Evolutionary conservation across 53 echinoderm and acorn worm species (phyloP).

Genomic region (Holothuria scabra): DNA sequence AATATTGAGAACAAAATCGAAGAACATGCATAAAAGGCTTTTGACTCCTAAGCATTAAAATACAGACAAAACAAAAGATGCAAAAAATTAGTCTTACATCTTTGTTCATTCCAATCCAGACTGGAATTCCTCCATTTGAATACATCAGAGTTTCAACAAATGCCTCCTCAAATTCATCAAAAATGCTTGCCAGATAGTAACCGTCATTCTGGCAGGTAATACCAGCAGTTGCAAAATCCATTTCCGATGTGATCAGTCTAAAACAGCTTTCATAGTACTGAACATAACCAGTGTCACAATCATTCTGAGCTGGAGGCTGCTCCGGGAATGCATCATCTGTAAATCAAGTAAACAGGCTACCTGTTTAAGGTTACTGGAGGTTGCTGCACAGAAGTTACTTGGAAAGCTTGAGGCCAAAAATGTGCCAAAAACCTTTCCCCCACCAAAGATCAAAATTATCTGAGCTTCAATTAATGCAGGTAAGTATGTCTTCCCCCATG

Average conservation of each 20-base stretch:
- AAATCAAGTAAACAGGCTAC: background rate
- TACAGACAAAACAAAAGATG: too few relatives aligned
- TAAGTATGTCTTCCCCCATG: too few relatives aligned
- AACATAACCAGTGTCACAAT: constrained; percentile 69
- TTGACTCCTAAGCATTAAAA: too few relatives aligned
- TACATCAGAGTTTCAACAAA: constrained; percentile 74
- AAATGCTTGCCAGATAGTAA: constrained; percentile 72
- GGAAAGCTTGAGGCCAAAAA: too few relatives aligned
- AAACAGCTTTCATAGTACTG: constrained; percentile 79
- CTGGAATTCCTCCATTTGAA: constrained; percentile 61
- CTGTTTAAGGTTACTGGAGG: background rate
- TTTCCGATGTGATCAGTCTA: constrained; percentile 56
- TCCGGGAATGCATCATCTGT: constrained; percentile 17
- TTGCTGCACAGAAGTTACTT: too few relatives aligned
- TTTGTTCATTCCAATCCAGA: constrained; percentile 87
- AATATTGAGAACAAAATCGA: too few relatives aligned
- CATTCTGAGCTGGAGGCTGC: constrained; percentile 28
- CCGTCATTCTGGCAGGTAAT: constrained; percentile 62
- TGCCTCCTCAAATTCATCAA: constrained; percentile 76
- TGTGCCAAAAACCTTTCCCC: too few relatives aligned
- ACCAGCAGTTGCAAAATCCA: constrained; percentile 61
- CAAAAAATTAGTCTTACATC: constrained; percentile 5
- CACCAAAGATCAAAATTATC: too few relatives aligned
- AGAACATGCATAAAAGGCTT: too few relatives aligned
- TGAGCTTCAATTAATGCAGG: too few relatives aligned